phyloP scores from a whole-genome alignment of 1,140 invertebrate genomes.

The Andricus grossulariae region DNA sequence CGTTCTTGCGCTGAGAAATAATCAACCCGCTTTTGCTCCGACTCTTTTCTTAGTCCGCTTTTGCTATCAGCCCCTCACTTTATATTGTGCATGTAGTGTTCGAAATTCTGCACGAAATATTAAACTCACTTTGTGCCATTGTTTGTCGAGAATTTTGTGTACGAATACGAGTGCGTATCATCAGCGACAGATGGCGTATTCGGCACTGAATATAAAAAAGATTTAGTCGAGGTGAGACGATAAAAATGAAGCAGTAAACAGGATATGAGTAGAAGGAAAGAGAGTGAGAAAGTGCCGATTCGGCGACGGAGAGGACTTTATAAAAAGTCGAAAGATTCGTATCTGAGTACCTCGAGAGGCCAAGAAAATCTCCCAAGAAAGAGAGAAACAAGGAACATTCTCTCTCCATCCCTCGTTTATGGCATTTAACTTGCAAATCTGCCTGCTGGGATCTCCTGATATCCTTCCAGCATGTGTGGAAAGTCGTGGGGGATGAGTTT shows the following conservation, averaged over 20 bases:
- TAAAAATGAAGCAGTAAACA: constrained; percentile 40
- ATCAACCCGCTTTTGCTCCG: too few relatives aligned
- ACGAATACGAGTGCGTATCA: constrained; percentile 8
- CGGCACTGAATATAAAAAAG: constrained; percentile 19
- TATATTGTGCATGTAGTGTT: too few relatives aligned
- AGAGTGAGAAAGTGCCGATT: constrained; percentile 36
- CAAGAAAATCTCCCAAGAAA: constrained; percentile 33
- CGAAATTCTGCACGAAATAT: too few relatives aligned
- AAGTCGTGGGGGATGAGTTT: constrained; percentile 57
- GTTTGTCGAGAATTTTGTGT: neutral
- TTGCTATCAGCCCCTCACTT: too few relatives aligned
- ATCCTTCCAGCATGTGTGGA: constrained; percentile 63
- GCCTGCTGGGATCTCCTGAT: constrained; percentile 59
- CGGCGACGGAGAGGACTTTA: constrained; percentile 31
- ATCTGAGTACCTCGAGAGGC: constrained; percentile 34
- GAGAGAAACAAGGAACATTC: constrained; percentile 47
- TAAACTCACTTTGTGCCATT: neutral
- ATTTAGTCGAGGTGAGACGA: constrained; percentile 32
- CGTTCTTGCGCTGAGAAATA: too few relatives aligned
- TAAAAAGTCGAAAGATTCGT: constrained; percentile 40
- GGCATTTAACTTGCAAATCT: constrained; percentile 73
- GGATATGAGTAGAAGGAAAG: constrained; percentile 33
- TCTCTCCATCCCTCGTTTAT: constrained; percentile 59
- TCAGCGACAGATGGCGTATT: constrained; percentile 25
- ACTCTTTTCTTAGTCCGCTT: too few relatives aligned